Evolutionary conservation across 2,797 vertebrate species (phyloP).

Genomic region (Helicolenus hilgendorfi): DNA sequence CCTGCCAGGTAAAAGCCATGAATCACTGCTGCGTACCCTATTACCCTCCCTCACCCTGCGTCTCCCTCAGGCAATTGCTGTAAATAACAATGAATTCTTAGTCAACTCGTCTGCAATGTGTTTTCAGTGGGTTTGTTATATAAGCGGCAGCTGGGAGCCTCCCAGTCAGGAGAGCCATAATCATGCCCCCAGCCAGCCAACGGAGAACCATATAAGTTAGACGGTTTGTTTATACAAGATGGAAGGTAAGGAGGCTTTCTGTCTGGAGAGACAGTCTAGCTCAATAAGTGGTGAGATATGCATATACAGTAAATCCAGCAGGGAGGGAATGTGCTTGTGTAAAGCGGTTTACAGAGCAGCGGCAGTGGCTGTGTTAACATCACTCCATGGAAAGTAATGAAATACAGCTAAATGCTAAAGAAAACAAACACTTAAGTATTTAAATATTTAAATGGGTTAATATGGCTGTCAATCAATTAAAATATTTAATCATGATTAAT

Average conservation of each 20-base stretch:
- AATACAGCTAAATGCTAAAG: background rate
- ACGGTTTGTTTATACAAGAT: conserved; percentile 61
- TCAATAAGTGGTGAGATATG: conserved; percentile 48
- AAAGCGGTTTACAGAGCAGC: conserved; percentile 32
- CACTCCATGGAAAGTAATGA: background rate
- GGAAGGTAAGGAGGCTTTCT: conserved; percentile 45
- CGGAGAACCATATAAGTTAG: conserved; percentile 57
- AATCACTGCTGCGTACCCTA: conserved; percentile 72
- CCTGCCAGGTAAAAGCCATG: conserved; percentile 64
- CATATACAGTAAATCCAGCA: conserved; percentile 29
- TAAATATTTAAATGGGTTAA: background rate
- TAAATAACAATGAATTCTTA: conserved; percentile 80
- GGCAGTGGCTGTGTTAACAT: accelerated
- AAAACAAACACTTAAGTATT: background rate
- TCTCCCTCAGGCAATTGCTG: conserved; percentile 55
- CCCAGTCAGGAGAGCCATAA: conserved; percentile 62
- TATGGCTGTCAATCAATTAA: background rate
- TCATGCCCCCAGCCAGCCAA: conserved; percentile 53
- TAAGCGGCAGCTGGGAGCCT: conserved; percentile 73
- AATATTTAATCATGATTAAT: too few species aligned
- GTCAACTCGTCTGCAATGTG: conserved; percentile 68
- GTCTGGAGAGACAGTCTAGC: conserved; percentile 41
- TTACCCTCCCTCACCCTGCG: conserved; percentile 66
- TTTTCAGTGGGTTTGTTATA: conserved; percentile 69
- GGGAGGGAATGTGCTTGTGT: conserved; percentile 30